These are phyloP conservation scores for Nymphalis c-album DNA, from an alignment of 2,888 invertebrate genomes.

Conservation along the genomic window DNA sequence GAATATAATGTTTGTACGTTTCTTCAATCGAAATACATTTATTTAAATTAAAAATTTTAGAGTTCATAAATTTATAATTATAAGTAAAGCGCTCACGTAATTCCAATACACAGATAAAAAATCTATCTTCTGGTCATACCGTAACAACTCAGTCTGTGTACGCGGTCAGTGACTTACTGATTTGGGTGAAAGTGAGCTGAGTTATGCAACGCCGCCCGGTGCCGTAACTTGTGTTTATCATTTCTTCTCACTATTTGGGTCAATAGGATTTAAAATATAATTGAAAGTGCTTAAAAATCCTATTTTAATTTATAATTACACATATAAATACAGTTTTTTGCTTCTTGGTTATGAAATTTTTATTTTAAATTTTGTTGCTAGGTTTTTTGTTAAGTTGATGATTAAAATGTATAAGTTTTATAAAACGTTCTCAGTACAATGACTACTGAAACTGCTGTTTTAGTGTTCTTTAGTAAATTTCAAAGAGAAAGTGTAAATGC, in stretches of 20 bases:
- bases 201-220: slow-evolving; percentile 17
- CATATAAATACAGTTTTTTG: not conserved
- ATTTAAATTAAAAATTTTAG: not conserved
- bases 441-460: not conserved
- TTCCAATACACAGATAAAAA: not conserved
- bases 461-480: not conserved
- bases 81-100: not conserved
- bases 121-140: not conserved
- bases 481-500: slow-evolving; percentile 9
- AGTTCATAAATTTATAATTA: no score
- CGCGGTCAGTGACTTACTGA: slow-evolving; percentile 47
- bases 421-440: no score
- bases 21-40: not conserved
- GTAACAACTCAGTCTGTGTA: slow-evolving; percentile 9
- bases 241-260: slow-evolving; percentile 27
- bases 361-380: not conserved
- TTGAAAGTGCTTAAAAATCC: slow-evolving; percentile 17
- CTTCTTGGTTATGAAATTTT: not conserved
- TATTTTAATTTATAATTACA: slow-evolving; percentile 8
- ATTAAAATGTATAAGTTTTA: not conserved
- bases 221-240: slow-evolving; percentile 22
- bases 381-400: not conserved
- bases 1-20: not conserved
- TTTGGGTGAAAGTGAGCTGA: slow-evolving; percentile 48
- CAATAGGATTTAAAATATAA: slow-evolving; percentile 31